A percentile compares a stretch with the other conserved stretches of the same genome.
Evolutionary conservation across 2,797 vertebrate species (phyloP).

Genomic region (Pangasius mekongensis): DNA sequence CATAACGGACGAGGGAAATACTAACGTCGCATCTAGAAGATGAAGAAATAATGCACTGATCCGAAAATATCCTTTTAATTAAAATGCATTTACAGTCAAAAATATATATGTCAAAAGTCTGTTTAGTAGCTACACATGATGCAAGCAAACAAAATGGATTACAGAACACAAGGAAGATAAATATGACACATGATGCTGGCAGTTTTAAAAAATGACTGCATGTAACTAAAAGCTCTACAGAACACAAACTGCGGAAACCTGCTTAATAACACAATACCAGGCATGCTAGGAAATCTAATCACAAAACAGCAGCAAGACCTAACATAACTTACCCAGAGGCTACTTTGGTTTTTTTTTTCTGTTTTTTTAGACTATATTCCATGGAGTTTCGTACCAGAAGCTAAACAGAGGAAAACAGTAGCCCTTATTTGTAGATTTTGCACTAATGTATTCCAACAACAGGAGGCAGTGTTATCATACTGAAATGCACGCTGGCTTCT

Average conservation of each 20-base stretch:
- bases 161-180: background rate
- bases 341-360: conserved; percentile 1
- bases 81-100: background rate
- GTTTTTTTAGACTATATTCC: background rate
- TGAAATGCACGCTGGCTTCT: background rate
- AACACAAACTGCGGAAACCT: conserved; percentile 1
- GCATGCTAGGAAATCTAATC: conserved; percentile 29
- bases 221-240: background rate
- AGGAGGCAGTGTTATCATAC: conserved; percentile 52
- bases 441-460: conserved; percentile 33
- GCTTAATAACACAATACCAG: conserved; percentile 8
- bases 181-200: background rate
- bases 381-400: background rate
- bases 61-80: background rate
- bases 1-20: background rate
- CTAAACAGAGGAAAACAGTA: background rate
- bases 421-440: conserved; percentile 1
- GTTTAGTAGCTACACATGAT: background rate
- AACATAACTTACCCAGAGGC: background rate
- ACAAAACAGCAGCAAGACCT: conserved; percentile 10
- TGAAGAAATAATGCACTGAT: conserved; percentile 4
- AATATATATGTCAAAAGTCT: background rate
- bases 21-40: background rate
- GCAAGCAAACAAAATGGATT: background rate
- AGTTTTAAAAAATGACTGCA: conserved; percentile 1